phyloP scores from a whole-genome alignment of 2,797 vertebrate genomes.

The Atherinosoma microstoma region DNA sequence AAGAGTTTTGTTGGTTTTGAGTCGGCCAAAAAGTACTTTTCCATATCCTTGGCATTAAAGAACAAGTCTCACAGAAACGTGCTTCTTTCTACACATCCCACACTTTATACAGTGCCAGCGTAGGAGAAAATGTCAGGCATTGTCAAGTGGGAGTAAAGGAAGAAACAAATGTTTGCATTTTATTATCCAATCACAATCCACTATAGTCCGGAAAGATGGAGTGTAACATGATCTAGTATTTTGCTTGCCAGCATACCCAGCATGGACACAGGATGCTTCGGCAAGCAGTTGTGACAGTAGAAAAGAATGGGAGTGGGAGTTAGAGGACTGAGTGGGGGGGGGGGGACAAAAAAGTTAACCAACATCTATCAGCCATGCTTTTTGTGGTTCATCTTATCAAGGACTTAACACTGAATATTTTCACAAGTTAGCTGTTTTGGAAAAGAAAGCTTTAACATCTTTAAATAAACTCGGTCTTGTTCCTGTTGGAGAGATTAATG shows the following conservation, averaged over 20 bases:
- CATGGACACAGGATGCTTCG: constrained; percentile 40
- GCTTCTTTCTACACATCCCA: constrained; percentile 73
- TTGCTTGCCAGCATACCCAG: constrained; percentile 52
- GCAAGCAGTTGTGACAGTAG: constrained; percentile 40
- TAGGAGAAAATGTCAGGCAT: constrained; percentile 70
- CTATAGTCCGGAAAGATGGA: constrained; percentile 41
- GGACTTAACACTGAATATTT: constrained; percentile 10
- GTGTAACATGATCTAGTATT: constrained; percentile 48
- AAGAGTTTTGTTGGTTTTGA: constrained; percentile 54
- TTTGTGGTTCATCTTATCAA: constrained; percentile 28
- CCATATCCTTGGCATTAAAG: constrained; percentile 58
- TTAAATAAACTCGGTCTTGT: constrained; percentile 4
- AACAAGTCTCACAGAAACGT: constrained; percentile 63
- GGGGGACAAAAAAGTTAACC: constrained; percentile 22
- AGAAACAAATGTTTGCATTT: constrained; percentile 73
- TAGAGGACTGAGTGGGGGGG: constrained; percentile 10
- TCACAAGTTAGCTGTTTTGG: constrained; percentile 14
- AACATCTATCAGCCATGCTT: constrained; percentile 24
- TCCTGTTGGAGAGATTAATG: constrained; percentile 8
- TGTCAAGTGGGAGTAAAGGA: constrained; percentile 71
- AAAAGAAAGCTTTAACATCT: constrained; percentile 10
- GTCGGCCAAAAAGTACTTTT: constrained; percentile 51
- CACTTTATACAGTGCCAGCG: constrained; percentile 65
- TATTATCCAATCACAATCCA: constrained; percentile 60
- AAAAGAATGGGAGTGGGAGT: constrained; percentile 28